Evolutionary conservation across 2,113 vertebrate species (phyloP).

Genomic region (Penelope pileata): DNA sequence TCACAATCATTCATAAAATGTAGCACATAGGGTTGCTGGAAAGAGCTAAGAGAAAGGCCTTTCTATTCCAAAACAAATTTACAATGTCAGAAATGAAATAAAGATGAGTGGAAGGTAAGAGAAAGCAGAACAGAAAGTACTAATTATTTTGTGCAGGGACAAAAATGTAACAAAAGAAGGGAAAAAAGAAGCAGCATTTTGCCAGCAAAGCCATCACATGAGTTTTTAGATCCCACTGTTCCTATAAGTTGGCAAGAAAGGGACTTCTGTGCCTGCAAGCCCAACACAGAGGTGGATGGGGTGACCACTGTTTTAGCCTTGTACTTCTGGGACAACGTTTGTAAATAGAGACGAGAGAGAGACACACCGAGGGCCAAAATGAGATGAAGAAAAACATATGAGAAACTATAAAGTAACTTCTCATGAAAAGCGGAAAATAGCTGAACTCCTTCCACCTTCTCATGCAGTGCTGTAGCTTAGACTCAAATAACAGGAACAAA

Average conservation of each 20-base stretch:
- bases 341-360: neutral
- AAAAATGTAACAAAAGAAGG: neutral
- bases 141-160: neutral
- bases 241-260: neutral
- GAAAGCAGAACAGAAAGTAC: constrained; percentile 10
- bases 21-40: neutral
- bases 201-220: neutral
- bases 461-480: neutral
- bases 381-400: neutral
- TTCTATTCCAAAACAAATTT: constrained; percentile 25
- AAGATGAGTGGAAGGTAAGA: neutral
- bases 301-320: neutral
- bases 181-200: neutral
- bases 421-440: neutral
- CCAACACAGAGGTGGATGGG: neutral
- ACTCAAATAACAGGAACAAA: neutral
- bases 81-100: neutral
- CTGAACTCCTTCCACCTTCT: neutral
- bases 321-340: neutral
- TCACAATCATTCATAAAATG: constrained; percentile 31
- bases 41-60: neutral
- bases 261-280: accelerated
- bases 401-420: neutral
- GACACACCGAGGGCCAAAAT: neutral
- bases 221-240: neutral